A percentile compares a stretch with the other conserved stretches of the same genome.
Conservation (phyloP, 2,888 invertebrate species). For the Drosophila trichaetosa region DNA sequence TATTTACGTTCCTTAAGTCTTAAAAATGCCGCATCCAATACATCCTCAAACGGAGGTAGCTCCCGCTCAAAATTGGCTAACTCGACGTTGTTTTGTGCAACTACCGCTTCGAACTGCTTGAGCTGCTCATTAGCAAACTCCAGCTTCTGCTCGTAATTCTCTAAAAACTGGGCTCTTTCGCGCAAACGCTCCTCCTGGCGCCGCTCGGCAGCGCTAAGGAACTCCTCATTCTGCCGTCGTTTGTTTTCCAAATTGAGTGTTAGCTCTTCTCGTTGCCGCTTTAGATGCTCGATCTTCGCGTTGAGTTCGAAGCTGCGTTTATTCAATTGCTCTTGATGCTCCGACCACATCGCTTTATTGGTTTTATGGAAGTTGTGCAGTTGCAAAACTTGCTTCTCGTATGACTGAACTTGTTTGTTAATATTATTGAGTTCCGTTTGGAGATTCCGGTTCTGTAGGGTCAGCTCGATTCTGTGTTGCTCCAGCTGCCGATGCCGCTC, state of each 20-base stretch:
- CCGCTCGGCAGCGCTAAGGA: constrained; percentile 54
- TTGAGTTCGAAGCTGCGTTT: constrained; percentile 18
- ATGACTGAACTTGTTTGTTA: constrained; percentile 24
- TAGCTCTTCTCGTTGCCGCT: constrained; percentile 15
- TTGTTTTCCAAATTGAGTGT: constrained; percentile 14
- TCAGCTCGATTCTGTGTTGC: constrained; percentile 28
- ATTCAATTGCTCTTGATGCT: constrained; percentile 39
- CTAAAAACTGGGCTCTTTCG: constrained; percentile 8
- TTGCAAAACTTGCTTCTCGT: constrained; percentile 34
- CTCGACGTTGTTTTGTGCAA: constrained; percentile 1
- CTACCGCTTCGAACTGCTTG: constrained; percentile 5
- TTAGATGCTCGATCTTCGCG: constrained; percentile 27
- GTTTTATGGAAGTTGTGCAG: constrained; percentile 30
- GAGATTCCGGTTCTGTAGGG: constrained; percentile 13
- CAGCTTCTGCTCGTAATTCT: constrained; percentile 17
- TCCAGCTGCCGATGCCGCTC: constrained; percentile 40
- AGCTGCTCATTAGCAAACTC: constrained; percentile 28
- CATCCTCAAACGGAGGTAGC: constrained; percentile 17
- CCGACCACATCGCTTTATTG: constrained; percentile 16
- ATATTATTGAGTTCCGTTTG: constrained; percentile 20
- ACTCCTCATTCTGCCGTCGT: constrained; percentile 45
- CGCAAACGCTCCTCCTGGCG: constrained; percentile 38
- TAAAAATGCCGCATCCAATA: constrained; percentile 5
- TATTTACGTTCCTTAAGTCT: not conserved
- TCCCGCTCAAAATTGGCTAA: constrained; percentile 13